These are phyloP conservation scores for Patagioenas fasciata DNA, from an alignment of 2,113 vertebrate genomes.

Conservation along the genomic window DNA sequence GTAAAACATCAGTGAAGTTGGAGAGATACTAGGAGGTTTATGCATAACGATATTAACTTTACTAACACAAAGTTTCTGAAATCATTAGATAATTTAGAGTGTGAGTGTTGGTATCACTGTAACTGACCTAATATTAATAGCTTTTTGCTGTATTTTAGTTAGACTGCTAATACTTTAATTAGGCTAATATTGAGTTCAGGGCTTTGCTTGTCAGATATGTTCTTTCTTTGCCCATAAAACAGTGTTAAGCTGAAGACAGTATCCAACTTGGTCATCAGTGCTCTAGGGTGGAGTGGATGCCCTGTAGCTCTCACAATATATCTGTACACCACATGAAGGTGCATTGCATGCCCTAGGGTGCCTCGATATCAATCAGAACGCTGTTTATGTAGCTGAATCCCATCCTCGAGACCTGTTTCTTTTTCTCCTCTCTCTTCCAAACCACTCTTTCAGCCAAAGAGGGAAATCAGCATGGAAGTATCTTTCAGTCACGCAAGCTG, in stretches of 20 bases:
- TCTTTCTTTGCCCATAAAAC: not conserved
- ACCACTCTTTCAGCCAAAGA: not conserved
- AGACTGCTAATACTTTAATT: not conserved
- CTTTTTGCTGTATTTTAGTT: not conserved
- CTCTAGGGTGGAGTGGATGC: too few relatives aligned
- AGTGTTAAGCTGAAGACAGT: not conserved
- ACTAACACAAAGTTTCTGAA: not conserved
- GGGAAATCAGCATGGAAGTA: not conserved
- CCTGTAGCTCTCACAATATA: not conserved
- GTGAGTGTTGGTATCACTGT: not conserved
- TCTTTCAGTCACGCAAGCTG: not conserved
- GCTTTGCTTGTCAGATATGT: not conserved
- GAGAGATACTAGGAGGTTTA: too few relatives aligned
- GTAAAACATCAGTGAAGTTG: not conserved
- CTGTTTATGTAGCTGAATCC: not conserved
- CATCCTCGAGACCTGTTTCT: not conserved
- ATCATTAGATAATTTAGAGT: not conserved
- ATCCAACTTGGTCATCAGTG: not conserved
- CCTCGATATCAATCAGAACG: not conserved
- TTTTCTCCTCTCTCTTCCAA: not conserved
- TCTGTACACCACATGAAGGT: not conserved
- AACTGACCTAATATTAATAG: not conserved
- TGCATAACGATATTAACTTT: too few relatives aligned
- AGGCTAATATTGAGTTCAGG: not conserved
- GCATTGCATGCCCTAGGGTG: not conserved